A percentile compares a stretch with the other conserved stretches of the same genome.
Conservation (phyloP, 2,888 invertebrate species). For the Limenitis camilla region DNA sequence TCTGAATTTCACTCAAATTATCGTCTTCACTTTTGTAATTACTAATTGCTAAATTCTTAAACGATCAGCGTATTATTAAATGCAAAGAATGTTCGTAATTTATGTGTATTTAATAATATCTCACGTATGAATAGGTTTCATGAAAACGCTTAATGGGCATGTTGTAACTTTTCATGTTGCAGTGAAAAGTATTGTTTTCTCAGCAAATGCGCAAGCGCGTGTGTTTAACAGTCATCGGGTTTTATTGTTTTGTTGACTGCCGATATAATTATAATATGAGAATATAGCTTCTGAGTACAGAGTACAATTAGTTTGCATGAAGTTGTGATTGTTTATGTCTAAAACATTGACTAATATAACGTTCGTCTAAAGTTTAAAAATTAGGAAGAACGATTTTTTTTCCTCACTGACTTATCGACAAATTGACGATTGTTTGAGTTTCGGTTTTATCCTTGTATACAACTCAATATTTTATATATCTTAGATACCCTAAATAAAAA, state of each 20-base stretch:
- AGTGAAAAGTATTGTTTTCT: conserved; percentile 2
- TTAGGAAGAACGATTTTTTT: no score
- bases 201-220: neutral
- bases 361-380: no score
- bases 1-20: conserved; percentile 4
- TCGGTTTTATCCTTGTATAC: no score
- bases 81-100: neutral
- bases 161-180: neutral
- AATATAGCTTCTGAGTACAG: neutral
- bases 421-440: no score
- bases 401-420: no score
- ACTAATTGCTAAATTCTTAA: neutral
- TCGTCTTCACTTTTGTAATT: neutral
- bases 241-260: neutral
- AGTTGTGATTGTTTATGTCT: no score
- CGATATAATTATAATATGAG: neutral
- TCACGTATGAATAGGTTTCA: neutral
- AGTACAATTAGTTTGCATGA: no score
- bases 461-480: no score
- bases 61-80: neutral
- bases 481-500: no score
- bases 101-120: neutral
- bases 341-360: no score
- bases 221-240: neutral
- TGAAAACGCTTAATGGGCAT: neutral